Conservation (phyloP, 2,888 invertebrate genomes). For the Himalopsyche japonica region DNA sequence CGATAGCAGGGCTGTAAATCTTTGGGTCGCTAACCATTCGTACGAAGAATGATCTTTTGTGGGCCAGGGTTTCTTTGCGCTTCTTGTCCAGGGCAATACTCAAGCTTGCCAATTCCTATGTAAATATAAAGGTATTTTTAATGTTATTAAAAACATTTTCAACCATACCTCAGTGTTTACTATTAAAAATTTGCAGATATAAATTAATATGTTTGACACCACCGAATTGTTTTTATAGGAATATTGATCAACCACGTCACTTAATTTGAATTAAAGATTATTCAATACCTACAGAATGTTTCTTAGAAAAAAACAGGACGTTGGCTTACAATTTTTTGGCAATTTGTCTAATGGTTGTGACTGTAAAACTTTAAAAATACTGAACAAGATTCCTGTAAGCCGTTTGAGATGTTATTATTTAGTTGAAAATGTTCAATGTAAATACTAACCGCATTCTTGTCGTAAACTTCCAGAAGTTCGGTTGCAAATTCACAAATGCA, state of each 20-base stretch:
- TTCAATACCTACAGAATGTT: too few relatives aligned
- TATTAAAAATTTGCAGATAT: not conserved
- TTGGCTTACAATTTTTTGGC: too few relatives aligned
- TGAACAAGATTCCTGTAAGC: too few relatives aligned
- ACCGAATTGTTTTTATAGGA: too few relatives aligned
- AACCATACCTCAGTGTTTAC: not conserved
- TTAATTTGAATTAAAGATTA: too few relatives aligned
- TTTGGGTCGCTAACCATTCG: conserved; percentile 98
- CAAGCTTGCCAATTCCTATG: conserved; percentile 69
- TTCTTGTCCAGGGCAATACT: conserved; percentile 75
- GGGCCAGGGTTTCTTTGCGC: conserved; percentile 78
- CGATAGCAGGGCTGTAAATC: conserved; percentile 91
- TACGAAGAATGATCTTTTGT: conserved; percentile 94
- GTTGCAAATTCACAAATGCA: conserved; percentile 80
- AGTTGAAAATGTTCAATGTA: not conserved
- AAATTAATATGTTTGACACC: too few relatives aligned
- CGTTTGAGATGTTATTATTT: too few relatives aligned
- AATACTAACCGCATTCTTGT: conserved; percentile 62
- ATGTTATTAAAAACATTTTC: not conserved
- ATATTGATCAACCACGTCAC: too few relatives aligned
- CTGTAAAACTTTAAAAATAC: too few relatives aligned
- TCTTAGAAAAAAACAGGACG: too few relatives aligned
- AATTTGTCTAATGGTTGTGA: too few relatives aligned
- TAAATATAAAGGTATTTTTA: not conserved
- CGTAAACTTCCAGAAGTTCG: conserved; percentile 74